phyloP scores from a whole-genome alignment of 2,797 vertebrate species.

The Clarias platycephalus region DNA sequence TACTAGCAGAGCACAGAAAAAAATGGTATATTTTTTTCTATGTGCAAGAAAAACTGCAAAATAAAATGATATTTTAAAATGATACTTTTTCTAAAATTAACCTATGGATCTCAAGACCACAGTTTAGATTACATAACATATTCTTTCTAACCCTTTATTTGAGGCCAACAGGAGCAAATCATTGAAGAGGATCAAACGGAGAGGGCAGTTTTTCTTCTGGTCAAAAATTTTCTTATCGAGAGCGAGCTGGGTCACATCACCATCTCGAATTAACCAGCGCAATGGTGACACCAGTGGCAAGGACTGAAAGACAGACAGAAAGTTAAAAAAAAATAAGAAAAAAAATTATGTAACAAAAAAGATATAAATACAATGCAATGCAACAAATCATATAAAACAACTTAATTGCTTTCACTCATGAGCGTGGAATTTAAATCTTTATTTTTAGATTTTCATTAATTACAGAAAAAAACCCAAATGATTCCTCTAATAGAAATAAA shows the following conservation, averaged over 20 bases:
- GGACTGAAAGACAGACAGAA: conserved; percentile 24
- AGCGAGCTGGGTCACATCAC: conserved; percentile 46
- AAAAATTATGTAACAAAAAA: background rate
- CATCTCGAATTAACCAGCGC: conserved; percentile 54
- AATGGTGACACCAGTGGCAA: conserved; percentile 54
- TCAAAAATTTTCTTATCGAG: conserved; percentile 49
- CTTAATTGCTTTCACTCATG: background rate
- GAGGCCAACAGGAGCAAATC: conserved; percentile 55
- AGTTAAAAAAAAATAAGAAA: background rate
- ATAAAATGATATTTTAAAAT: background rate
- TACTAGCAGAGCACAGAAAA: background rate
- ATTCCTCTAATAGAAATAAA: background rate
- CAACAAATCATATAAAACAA: background rate
- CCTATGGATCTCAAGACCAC: background rate
- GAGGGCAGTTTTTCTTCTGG: conserved; percentile 45
- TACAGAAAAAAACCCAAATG: background rate
- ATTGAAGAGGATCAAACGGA: conserved; percentile 57
- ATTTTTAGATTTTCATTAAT: background rate
- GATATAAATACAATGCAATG: background rate
- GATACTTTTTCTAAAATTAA: background rate
- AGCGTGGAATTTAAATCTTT: background rate
- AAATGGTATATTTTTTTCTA: background rate
- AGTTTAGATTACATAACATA: background rate
- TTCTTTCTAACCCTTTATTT: conserved; percentile 48
- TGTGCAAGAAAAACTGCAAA: background rate